Evolutionary conservation across 1,140 invertebrate species (phyloP).

Genomic region (Drosophila navojoa): DNA sequence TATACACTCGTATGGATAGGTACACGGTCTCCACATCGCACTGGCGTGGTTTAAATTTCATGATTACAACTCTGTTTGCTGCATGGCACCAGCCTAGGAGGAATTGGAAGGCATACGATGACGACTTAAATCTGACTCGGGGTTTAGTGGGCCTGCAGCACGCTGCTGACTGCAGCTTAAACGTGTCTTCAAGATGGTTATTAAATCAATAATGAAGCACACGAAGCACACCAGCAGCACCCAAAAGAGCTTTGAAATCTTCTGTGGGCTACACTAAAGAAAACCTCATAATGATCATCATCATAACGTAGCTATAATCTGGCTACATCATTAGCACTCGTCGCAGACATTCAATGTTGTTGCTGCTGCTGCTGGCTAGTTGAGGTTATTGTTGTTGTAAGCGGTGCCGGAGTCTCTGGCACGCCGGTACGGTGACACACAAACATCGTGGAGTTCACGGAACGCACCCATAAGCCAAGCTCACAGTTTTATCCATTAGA

Average conservation of each 20-base stretch:
- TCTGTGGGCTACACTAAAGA: slow-evolving; percentile 25
- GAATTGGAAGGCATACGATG: slow-evolving; percentile 50
- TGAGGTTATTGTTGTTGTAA: slow-evolving; percentile 21
- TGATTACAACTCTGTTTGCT: slow-evolving; percentile 45
- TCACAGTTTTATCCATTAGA: slow-evolving; percentile 64
- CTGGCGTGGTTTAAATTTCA: slow-evolving; percentile 56
- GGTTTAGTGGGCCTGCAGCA: slow-evolving; percentile 50
- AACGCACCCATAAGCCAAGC: slow-evolving; percentile 83
- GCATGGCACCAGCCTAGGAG: slow-evolving; percentile 58
- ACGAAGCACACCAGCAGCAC: slow-evolving; percentile 61
- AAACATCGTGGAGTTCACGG: slow-evolving; percentile 84
- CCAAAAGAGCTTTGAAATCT: slow-evolving; percentile 55
- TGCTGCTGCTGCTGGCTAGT: slow-evolving; percentile 28
- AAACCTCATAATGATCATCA: slow-evolving; percentile 58
- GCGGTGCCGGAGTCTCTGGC: slow-evolving; percentile 51
- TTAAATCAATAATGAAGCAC: slow-evolving; percentile 83
- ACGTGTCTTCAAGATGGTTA: slow-evolving; percentile 81
- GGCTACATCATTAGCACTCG: slow-evolving; percentile 74
- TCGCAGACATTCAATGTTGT: slow-evolving; percentile 36
- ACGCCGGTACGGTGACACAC: slow-evolving; percentile 72
- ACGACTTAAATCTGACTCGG: slow-evolving; percentile 52
- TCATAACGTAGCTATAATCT: slow-evolving; percentile 34
- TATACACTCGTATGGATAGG: slow-evolving; percentile 7
- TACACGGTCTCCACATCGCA: slow-evolving; percentile 9
- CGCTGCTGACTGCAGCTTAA: slow-evolving; percentile 66